Percentiles rank a stretch among this genome's conserved stretches.
phyloP scores from a whole-genome alignment of 2,113 vertebrate genomes.

The Aspiorhynchus laticeps region DNA sequence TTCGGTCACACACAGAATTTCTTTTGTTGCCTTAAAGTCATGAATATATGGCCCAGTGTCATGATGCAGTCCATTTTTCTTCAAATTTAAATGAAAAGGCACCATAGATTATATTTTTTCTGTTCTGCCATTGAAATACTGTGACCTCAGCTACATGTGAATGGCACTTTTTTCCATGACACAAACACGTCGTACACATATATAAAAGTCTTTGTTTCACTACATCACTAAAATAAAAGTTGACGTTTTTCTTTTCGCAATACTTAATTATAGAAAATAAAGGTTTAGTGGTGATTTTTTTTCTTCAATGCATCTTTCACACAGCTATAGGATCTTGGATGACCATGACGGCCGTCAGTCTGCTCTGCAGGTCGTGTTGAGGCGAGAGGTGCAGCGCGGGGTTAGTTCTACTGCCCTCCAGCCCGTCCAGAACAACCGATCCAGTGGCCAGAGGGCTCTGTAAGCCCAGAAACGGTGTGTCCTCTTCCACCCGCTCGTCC shows the following conservation, averaged over 20 bases:
- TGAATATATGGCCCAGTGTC: slow-evolving; percentile 70
- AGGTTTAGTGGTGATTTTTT: slow-evolving; percentile 88
- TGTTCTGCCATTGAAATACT: slow-evolving; percentile 85
- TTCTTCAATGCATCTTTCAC: slow-evolving; percentile 75
- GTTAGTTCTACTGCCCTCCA: slow-evolving; percentile 90
- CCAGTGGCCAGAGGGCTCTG: slow-evolving; percentile 76
- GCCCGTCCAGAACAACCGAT: slow-evolving; percentile 37
- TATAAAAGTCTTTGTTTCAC: slow-evolving; percentile 95
- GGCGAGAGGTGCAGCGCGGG: slow-evolving; percentile 81
- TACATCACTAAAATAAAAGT: slow-evolving; percentile 98
- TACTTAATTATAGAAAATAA: slow-evolving; percentile 99
- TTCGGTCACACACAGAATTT: slow-evolving; percentile 37
- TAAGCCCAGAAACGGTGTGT: slow-evolving; percentile 85
- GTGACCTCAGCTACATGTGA: slow-evolving; percentile 91
- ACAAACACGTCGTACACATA: slow-evolving; percentile 83
- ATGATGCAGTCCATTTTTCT: slow-evolving; percentile 77
- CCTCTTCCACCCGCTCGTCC: slow-evolving; percentile 85
- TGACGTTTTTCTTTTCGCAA: slow-evolving; percentile 73
- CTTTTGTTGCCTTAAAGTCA: slow-evolving; percentile 57
- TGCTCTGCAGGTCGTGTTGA: slow-evolving; percentile 84
- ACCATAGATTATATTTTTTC: slow-evolving; percentile 88
- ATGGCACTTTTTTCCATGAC: slow-evolving; percentile 92
- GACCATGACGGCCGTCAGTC: slow-evolving; percentile 82
- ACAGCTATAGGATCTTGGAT: slow-evolving; percentile 92
- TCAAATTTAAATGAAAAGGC: slow-evolving; percentile 95